Percentiles rank a stretch among this genome's conserved stretches.
Evolutionary conservation across 1,140 invertebrate species (phyloP).

Genomic region (Sipha flava): DNA sequence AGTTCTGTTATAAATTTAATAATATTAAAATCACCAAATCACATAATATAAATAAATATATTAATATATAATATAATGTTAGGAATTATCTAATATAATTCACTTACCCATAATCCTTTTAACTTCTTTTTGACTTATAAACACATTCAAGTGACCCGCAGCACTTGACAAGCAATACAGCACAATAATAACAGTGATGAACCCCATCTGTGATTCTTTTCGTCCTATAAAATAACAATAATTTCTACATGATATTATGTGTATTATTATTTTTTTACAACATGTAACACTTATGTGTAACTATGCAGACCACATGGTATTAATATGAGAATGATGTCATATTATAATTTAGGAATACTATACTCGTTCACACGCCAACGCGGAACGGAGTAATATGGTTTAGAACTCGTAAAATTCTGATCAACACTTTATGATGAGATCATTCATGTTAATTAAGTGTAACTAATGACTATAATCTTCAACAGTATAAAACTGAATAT

Average conservation of each 20-base stretch:
- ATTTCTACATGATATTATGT: not conserved
- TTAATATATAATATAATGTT: too few relatives aligned
- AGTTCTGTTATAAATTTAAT: too few relatives aligned
- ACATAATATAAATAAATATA: too few relatives aligned
- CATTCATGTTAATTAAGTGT: not conserved
- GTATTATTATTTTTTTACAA: not conserved
- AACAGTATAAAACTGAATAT: not conserved
- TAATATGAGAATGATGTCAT: not conserved
- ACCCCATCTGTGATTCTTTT: not conserved
- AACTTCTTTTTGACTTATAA: slow-evolving; percentile 36
- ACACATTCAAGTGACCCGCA: slow-evolving; percentile 33
- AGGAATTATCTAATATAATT: not conserved
- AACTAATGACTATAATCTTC: not conserved
- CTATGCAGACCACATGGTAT: not conserved
- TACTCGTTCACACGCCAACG: not conserved
- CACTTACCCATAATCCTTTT: slow-evolving; percentile 34
- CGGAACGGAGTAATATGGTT: not conserved
- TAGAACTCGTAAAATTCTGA: not conserved
- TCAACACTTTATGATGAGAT: not conserved
- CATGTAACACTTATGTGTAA: not conserved
- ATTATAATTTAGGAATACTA: not conserved
- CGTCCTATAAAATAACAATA: not conserved
- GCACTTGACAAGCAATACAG: slow-evolving; percentile 11
- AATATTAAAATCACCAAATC: too few relatives aligned
- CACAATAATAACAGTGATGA: not conserved